Base-by-base conservation (phyloP, 2,797 vertebrate genomes). In the Phyllotis vaccarum region DNA sequence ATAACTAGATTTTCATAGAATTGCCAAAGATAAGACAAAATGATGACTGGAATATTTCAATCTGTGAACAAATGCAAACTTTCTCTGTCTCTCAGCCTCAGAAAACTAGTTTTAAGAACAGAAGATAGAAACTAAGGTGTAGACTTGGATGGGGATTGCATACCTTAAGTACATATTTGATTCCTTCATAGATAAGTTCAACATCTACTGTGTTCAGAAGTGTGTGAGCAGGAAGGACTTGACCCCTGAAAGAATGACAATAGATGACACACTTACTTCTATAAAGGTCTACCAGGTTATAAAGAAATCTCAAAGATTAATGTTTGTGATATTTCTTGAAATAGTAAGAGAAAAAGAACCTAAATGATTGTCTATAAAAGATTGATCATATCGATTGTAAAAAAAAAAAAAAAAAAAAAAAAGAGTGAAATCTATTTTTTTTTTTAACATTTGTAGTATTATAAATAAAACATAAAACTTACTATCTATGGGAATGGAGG, bases 131-230 rank as follows among this genome's bases (percentile, higher is more conserved):
- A 93, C 40, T 80, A 81, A 60, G 12, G 40, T 58, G 3, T 40
- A 86, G 82, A 46, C 14, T 76, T 64, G 60, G 52, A 6, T 81
- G 31, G 72, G 27, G 14, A 54, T 74, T 62, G 62, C 86, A 5
- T 99, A 99, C 99, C 97, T 99, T 99, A 95, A 99, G 98, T 86
- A 99, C 99, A 0, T 99, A 99, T 64, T 99, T 99, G 29, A 98
- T 98, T 10, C 99, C 99, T 96, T 99, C 99, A 22, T 99, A 99
- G 98, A 99, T 99, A 95, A 99, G 99, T 96, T 99, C 99, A 96
- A 99, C 99, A 4, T 99, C 99, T 95, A 99, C 99, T 0, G 99
- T 99, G 98, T 99, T 99, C 70, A 99, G 98, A 54, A 99, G 99
- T 0, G 99, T 99, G 98, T 99, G 99, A 24, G 99, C 99, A 90